Evolutionary conservation across 2,888 invertebrate species (phyloP).

Genomic region (Platycheirus rosarum): DNA sequence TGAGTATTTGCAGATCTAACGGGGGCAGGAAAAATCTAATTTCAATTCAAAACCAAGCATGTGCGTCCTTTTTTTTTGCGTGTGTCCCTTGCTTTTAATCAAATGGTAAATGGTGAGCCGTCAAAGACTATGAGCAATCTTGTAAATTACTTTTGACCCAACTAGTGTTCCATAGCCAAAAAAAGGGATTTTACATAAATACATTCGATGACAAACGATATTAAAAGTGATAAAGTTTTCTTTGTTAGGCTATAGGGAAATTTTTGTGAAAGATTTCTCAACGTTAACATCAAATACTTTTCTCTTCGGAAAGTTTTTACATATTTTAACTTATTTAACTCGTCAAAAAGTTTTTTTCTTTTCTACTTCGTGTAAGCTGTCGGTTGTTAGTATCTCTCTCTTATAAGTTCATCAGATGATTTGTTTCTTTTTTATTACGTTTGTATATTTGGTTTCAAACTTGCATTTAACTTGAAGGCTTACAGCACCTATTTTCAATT

Average conservation of each 20-base stretch:
- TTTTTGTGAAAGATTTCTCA: slow-evolving; percentile 22
- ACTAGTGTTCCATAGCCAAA: slow-evolving; percentile 14
- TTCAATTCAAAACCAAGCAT: slow-evolving; percentile 18
- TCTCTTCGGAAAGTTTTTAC: slow-evolving; percentile 24
- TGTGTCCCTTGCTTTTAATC: slow-evolving; percentile 32
- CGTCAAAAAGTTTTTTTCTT: slow-evolving; percentile 22
- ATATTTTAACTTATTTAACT: slow-evolving; percentile 30
- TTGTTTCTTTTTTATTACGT: not conserved
- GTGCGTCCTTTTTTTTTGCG: slow-evolving; percentile 14
- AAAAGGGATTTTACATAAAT: not conserved
- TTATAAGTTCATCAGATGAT: slow-evolving; percentile 21
- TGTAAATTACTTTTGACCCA: slow-evolving; percentile 24
- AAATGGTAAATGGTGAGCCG: slow-evolving; percentile 14
- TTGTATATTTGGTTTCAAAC: too few species aligned
- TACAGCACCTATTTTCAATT: too few species aligned
- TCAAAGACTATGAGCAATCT: slow-evolving; percentile 31
- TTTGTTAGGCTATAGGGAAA: slow-evolving; percentile 20
- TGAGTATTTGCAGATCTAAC: not conserved
- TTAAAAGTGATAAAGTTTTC: slow-evolving; percentile 43
- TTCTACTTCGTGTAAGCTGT: too few species aligned
- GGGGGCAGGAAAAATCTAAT: not conserved
- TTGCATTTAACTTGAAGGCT: too few species aligned
- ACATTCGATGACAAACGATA: slow-evolving; percentile 31
- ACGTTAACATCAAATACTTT: not conserved
- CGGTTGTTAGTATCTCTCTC: not conserved